phyloP scores from a whole-genome alignment of 2,888 invertebrate genomes.

The Arrhopalites spinosus region DNA sequence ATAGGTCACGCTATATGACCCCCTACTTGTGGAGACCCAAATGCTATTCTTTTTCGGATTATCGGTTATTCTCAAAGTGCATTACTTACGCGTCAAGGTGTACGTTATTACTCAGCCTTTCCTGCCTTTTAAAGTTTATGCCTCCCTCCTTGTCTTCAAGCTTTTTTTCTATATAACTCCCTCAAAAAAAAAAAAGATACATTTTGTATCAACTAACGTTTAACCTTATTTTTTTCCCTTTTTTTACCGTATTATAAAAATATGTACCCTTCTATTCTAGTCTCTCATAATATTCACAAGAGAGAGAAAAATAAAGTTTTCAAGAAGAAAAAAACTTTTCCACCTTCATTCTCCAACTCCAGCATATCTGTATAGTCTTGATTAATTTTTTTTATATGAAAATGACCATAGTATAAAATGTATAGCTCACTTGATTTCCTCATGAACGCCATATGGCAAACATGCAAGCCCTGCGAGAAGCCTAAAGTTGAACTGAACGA shows the following conservation, averaged over 20 bases:
- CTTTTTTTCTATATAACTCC: neutral
- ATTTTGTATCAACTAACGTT: too few relatives aligned
- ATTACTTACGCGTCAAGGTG: slow-evolving; percentile 36
- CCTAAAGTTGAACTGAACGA: slow-evolving; percentile 13
- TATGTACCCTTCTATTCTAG: too few relatives aligned
- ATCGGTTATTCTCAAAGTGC: slow-evolving; percentile 31
- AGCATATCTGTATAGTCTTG: too few relatives aligned
- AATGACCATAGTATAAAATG: too few relatives aligned
- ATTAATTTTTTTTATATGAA: too few relatives aligned
- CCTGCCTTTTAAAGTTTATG: slow-evolving; percentile 12
- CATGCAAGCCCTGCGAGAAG: slow-evolving; percentile 21
- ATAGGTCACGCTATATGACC: slow-evolving; percentile 49
- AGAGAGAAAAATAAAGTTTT: too few relatives aligned
- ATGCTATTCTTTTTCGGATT: slow-evolving; percentile 27
- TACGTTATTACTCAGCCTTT: slow-evolving; percentile 40
- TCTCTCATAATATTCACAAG: too few relatives aligned
- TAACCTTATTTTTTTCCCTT: too few relatives aligned
- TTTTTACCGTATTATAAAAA: too few relatives aligned
- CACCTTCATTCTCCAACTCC: too few relatives aligned
- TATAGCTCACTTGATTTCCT: slow-evolving; percentile 11
- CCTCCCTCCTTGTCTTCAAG: slow-evolving; percentile 18
- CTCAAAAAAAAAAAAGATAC: neutral
- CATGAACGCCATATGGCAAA: slow-evolving; percentile 32
- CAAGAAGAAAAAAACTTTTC: too few relatives aligned
- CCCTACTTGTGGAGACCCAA: slow-evolving; percentile 36